phyloP scores from a whole-genome alignment of 2,888 invertebrate species.

The Scrobipalpa atriplicella region DNA sequence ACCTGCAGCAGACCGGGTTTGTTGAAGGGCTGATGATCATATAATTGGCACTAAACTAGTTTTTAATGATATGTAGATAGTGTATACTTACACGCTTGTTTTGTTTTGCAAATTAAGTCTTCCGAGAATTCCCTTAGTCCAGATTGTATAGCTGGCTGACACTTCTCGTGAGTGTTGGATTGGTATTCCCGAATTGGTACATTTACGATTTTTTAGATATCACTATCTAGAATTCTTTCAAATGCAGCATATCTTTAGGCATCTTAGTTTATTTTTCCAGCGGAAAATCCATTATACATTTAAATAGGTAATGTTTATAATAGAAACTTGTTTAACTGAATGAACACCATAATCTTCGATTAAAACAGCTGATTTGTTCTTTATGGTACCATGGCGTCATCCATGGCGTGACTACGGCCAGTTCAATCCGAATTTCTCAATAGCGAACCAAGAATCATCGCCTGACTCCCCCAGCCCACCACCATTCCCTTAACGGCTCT shows the following conservation, averaged over 20 bases:
- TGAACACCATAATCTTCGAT: neutral
- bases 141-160: too few relatives aligned
- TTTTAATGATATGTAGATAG: neutral
- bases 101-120: too few relatives aligned
- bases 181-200: too few relatives aligned
- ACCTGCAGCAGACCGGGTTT: neutral
- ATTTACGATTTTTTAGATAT: too few relatives aligned
- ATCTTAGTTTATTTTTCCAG: too few relatives aligned
- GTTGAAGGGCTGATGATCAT: neutral
- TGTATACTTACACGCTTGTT: neutral
- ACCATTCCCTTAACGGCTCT: neutral
- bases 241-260: too few relatives aligned
- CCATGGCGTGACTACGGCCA: constrained; percentile 7
- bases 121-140: too few relatives aligned
- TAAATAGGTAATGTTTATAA: too few relatives aligned
- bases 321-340: too few relatives aligned
- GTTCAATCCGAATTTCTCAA: constrained; percentile 4
- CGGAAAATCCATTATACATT: too few relatives aligned
- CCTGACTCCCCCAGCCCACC: neutral
- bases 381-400: neutral
- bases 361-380: neutral
- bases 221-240: too few relatives aligned
- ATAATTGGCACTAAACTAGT: constrained; percentile 3
- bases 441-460: constrained; percentile 16
- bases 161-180: too few relatives aligned